Evolutionary conservation across 2,113 vertebrate genomes (phyloP), one percentile per base, ranked within the genome.

Genomic region (Emydura subglobosa): DNA sequence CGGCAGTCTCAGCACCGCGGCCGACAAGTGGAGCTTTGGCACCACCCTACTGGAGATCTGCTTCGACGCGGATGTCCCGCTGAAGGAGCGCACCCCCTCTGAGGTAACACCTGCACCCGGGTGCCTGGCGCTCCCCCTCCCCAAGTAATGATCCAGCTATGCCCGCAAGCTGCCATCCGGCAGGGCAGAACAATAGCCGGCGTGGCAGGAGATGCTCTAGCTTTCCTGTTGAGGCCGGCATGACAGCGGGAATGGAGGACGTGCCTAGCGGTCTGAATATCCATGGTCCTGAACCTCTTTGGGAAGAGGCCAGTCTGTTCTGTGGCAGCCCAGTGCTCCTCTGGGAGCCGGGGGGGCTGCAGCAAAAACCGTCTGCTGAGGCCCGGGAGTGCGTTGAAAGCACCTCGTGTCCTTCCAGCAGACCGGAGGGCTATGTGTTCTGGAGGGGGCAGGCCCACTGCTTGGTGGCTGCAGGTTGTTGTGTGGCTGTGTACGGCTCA

Each of bases 11-110:
- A 97, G 98, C 59, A 97, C 96, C 0, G 98, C 98, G 0, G 98
- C 98, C 0, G 99, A 99, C 95, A 99, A 99, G 79, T 99, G 99
- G 99, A 99, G 99, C 88, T 99, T 99, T 11, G 99, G 99, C 1
- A 98, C 98, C 39, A 99, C 99, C 0, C 91, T 99, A 57, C 98
- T 99, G 50, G 99, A 99, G 88, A 99, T 99, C 96, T 99, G 99
- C 97, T 99, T 99, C 57, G 98, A 99, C 0, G 99, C 99, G 1
- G 98, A 99, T 39, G 98, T 99, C 22, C 99, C 99, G 0, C 97
- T 99, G 82, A 99, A 98, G 88, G 97, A 98, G 59, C 96, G 97
- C 10, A 94, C 98, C 0, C 98, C 99, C 4, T 96, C 98, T 0
- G 99, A 99, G 99, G 99, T 99, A 97, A 3, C 39, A 39, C 39